These are phyloP conservation scores for Jacana jacana DNA, from an alignment of 2,113 vertebrate genomes.

Conservation along the genomic window DNA sequence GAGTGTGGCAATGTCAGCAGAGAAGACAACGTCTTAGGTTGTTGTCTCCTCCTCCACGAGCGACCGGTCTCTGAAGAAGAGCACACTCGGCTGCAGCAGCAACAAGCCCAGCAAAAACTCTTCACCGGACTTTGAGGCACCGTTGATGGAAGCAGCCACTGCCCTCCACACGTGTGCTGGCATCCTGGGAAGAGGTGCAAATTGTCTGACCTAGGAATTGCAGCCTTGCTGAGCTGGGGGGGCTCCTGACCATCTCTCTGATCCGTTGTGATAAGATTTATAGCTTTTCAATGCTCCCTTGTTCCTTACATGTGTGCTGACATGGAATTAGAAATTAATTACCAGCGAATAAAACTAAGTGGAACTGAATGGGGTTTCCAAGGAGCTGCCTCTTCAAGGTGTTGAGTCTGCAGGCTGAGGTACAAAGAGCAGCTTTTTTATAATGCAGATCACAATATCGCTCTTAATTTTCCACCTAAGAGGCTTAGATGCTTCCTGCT, in stretches of 20 bases:
- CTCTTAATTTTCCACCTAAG: constrained; percentile 13
- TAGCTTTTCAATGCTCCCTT: neutral
- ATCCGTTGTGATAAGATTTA: neutral
- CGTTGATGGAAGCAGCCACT: neutral
- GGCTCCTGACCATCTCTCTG: neutral
- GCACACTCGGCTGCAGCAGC: neutral
- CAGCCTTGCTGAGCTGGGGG: neutral
- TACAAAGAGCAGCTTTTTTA: neutral
- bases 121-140: rapidly evolving
- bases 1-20: constrained; percentile 34
- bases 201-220: neutral
- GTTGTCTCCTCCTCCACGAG: neutral
- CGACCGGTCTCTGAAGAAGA: neutral
- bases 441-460: neutral
- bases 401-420: neutral
- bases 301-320: neutral
- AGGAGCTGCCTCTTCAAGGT: neutral
- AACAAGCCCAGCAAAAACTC: neutral
- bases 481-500: neutral
- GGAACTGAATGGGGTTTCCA: neutral
- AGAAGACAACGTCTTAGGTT: neutral
- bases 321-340: neutral
- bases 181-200: neutral
- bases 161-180: neutral
- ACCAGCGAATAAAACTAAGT: neutral